Conservation (phyloP, 2,113 vertebrate genomes). For the Pseudolaguvia tuberculata region DNA sequence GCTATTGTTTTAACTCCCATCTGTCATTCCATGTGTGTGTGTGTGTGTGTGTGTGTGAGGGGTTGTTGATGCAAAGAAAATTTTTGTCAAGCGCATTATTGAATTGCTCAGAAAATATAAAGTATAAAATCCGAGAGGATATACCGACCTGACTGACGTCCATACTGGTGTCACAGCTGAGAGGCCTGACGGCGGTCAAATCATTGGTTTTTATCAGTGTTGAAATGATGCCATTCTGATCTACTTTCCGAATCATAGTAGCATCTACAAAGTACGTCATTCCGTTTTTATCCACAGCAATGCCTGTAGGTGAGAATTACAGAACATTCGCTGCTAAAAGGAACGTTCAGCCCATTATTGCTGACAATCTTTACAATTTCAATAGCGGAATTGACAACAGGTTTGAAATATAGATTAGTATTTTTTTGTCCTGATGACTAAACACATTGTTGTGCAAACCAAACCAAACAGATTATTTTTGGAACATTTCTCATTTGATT, state of each 20-base stretch:
- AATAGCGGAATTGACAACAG: background rate
- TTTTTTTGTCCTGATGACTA: background rate
- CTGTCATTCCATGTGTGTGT: background rate
- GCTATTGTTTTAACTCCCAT: background rate
- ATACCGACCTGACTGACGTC: conserved; percentile 53
- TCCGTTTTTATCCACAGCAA: conserved; percentile 84
- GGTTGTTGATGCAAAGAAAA: no score
- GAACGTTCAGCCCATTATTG: conserved; percentile 1
- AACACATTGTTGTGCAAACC: background rate
- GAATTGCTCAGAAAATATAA: background rate
- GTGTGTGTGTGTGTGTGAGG: no score
- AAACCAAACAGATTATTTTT: background rate
- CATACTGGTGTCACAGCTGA: conserved; percentile 63
- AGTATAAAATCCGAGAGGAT: background rate
- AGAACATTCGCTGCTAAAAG: background rate
- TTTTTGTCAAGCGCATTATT: no score
- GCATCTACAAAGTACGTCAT: conserved; percentile 88
- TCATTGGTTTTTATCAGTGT: conserved; percentile 85
- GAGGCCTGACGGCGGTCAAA: conserved; percentile 78
- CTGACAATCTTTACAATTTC: conserved; percentile 4
- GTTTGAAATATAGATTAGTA: conserved; percentile 7
- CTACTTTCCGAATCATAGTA: conserved; percentile 86
- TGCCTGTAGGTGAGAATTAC: conserved; percentile 62
- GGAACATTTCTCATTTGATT: background rate
- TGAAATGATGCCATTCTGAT: conserved; percentile 86